These are phyloP conservation scores for Melipona beecheii DNA, from an alignment of 2,888 invertebrate genomes.

Conservation along the genomic window DNA sequence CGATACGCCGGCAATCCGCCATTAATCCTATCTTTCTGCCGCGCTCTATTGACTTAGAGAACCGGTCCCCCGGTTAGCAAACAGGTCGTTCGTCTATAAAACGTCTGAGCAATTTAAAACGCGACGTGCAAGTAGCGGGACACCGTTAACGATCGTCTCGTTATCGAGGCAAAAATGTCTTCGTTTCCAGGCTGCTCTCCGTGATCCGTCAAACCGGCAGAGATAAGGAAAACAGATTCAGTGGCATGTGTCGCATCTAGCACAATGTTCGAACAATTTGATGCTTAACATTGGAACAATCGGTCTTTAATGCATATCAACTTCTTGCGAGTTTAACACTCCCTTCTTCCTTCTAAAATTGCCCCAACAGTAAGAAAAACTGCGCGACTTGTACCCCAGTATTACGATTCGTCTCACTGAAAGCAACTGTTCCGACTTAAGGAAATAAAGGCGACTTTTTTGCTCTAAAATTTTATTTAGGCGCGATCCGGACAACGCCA, in stretches of 20 bases:
- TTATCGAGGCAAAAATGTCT: conserved; percentile 16
- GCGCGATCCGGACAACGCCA: too few relatives aligned
- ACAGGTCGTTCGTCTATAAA: not conserved
- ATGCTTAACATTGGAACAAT: not conserved
- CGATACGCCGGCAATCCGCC: conserved; percentile 19
- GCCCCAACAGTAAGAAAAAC: too few relatives aligned
- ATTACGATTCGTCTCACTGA: too few relatives aligned
- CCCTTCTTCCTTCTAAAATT: too few relatives aligned
- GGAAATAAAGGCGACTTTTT: too few relatives aligned
- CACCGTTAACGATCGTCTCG: conserved; percentile 39
- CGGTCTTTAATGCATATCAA: too few relatives aligned
- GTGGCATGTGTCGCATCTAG: not conserved
- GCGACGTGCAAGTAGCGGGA: not conserved
- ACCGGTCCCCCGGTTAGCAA: conserved; percentile 31
- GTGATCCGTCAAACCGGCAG: not conserved
- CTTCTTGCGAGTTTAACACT: too few relatives aligned
- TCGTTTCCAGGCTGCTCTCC: conserved; percentile 10
- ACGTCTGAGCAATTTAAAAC: not conserved
- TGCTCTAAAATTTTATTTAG: too few relatives aligned
- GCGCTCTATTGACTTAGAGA: conserved; percentile 18
- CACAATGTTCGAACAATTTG: not conserved
- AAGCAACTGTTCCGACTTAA: too few relatives aligned
- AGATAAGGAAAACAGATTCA: not conserved
- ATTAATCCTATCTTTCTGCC: conserved; percentile 24
- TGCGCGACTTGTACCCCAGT: too few relatives aligned